A percentile compares a stretch with the other conserved stretches of the same genome.
These are phyloP conservation scores for Nansenia antarctica DNA, from an alignment of 2,113 vertebrate genomes.

Conservation along the genomic window DNA sequence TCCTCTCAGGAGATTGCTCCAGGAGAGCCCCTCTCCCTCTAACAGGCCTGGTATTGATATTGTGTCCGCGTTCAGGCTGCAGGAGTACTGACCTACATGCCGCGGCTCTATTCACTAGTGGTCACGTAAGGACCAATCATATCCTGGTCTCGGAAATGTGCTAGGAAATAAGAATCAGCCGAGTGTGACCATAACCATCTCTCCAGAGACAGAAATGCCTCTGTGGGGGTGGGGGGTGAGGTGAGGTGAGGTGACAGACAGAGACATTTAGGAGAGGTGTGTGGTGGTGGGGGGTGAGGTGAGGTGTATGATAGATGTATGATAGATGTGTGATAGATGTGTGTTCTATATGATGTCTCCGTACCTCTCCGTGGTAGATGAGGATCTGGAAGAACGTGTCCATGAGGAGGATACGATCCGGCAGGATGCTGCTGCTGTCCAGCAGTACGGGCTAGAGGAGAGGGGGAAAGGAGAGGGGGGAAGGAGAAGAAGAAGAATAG, in stretches of 20 bases:
- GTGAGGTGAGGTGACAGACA: not conserved
- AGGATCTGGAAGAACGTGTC: conserved; percentile 99
- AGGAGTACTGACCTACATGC: too few relatives aligned
- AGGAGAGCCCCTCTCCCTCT: too few relatives aligned
- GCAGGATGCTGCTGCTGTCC: conserved; percentile 97
- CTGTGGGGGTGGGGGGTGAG: not conserved
- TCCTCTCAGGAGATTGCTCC: too few relatives aligned
- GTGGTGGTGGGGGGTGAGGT: not conserved
- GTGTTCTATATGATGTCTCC: too few relatives aligned
- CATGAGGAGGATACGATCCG: conserved; percentile 96
- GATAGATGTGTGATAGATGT: conserved; percentile 23
- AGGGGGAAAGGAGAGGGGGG: not conserved
- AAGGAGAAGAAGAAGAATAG: not conserved
- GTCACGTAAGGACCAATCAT: not conserved
- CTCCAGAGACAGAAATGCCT: not conserved
- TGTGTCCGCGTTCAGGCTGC: too few relatives aligned
- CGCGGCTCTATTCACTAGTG: not conserved
- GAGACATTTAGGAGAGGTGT: not conserved
- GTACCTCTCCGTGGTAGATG: conserved; percentile 98
- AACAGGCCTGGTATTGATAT: not conserved
- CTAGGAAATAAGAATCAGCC: not conserved
- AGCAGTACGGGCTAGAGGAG: conserved; percentile 87
- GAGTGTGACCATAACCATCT: not conserved
- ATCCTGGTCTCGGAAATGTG: too few relatives aligned
- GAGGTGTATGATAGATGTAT: not conserved